Evolutionary conservation across 2,113 vertebrate species (phyloP), one percentile per base, ranked within the genome.

Genomic region (Myotis lucifugus): DNA sequence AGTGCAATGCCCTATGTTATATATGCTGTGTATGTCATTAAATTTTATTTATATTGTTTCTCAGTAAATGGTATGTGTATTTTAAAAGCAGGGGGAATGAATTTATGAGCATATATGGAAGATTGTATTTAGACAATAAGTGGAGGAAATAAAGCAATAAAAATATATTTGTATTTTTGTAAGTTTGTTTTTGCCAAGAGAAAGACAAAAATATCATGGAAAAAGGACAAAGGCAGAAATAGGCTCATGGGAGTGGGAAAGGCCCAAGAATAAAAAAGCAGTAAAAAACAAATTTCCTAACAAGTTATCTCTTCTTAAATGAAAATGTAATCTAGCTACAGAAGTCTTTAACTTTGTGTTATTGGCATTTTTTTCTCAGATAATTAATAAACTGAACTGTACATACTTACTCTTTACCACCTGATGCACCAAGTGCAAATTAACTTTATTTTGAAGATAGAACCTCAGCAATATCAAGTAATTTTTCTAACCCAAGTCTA

Each of bases 71-170:
- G 17, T 42, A 66, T n/a, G 7, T 90, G 8, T 29, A 92, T 66
- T 90, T 85, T 87, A 81, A 52, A 73, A 86, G 56, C 79, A 89
- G n/a, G 17, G n/a, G 5, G 1, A 37, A 89, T 94, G 50, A 46
- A 81, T 88, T 95, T 85, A 76, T 40, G 48, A 61, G 29, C 64
- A 85, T 88, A 50, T 76, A 64, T 90, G 76, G 50, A 87, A 95
- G 34, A 40, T 78, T 88, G 42, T 95, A 21, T 64, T 82, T 94
- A 95, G 69, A 77, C 29, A 90, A 25, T 61, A 74, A 93, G 29
- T 90, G 78, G 32, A 89, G 11, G 48, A 88, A 69, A 93, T 91
- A 69, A 97, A 88, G 1, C 59, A 95, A 91, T 85, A 94, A 73
- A 91, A 94, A 94, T 67, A 46, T 79, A 46, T 83, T 78, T 86